Base-by-base conservation (phyloP, 2,113 vertebrate species). In the Caracal caracal region DNA sequence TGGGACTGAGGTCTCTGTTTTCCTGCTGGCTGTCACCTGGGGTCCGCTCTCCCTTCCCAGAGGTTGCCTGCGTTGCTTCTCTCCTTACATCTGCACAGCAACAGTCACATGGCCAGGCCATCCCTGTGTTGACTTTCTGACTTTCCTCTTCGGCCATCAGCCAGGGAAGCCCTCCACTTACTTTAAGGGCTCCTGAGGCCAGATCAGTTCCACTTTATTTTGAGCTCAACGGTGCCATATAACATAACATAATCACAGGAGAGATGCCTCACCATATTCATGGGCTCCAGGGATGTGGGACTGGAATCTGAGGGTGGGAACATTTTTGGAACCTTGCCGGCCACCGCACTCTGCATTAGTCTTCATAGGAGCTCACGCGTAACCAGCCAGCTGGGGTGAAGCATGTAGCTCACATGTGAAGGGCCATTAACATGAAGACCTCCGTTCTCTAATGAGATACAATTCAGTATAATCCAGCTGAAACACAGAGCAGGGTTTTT, bases 371-470 rank as follows among this genome's bases (percentile, higher is more conserved):
- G 16, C 6, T 95, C 22, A 71, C 6, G 13, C 22, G 66, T 93
- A 90, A 59, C 51, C 28, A 95, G 16, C 43, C 24, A 78, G 5
- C 6, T 80, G 56, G 33, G 6, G 5, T 65, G 33, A 91, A 97
- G 37, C 59, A 66, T 66, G 6, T 68, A 94, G 85, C 49, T 63
- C 70, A 89, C 4, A 8, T 73, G 73, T 65, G 43, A 92, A 80
- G 76, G 19, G 12, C 11, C 59, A 71, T 61, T 76, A 87, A 82
- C 47, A 76, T 47, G 37, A 71, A 85, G 22, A 70, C 28, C 79
- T 95, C 49, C 43, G 66, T 81, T 93, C 87, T 70, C 75, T 90
- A 84, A 85, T 56, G 22, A 93, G 65, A 65, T 51, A 4, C 33
- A 51, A 63, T 73, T 80, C 73, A 53, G 8, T 78, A 37, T 22